Evolutionary conservation across 2,113 vertebrate species (phyloP), one percentile per base, ranked within the genome.

Genomic region (Macquaria ambigua): DNA sequence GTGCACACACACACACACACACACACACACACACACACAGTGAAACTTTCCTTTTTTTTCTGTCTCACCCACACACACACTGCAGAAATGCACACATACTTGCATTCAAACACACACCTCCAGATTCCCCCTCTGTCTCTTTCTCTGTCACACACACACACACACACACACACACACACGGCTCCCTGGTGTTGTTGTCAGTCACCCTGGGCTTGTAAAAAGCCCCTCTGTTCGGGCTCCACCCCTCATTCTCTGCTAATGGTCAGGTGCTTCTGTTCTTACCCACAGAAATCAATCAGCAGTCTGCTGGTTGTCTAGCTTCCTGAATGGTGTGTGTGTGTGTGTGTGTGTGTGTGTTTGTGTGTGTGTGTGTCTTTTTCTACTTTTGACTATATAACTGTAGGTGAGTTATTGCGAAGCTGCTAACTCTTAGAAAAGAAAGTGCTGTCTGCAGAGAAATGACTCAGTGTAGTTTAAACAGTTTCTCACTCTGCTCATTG

Each of bases 231-330:
- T 78, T 83, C 21, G 5, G 50, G 53, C 77, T 53, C 77, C 81
- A 21, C 85, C 89, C 82, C 62, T 87, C 62, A 77, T 85, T 90
- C 81, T 66, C 70, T 15, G 0, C 77, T 84, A 88, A 84, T 83
- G 70, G 79, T 93, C 92, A 94, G 91, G 92, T 93, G 86, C 83
- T 89, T 86, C 85, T 88, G 86, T 88, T 91, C 75, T 56, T 76
- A 86, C 37, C 69, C 74, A 62, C 78, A 87, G 87, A 86, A 89
- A 92, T 90, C 89, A 90, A 86, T 92, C 91, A 93, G 62, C 90
- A 92, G 90, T 89, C 82, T 90, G 83, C 66, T 92, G 21, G 53
- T 25, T 91, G 89, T 90, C 90, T 86, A 12, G 20, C 75, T 59
- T 48, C 5, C 31, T 89, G 55, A 89, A 84, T 87, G 14, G 52